Percentiles rank a stretch among this genome's conserved stretches.
These are phyloP conservation scores for Scotopteryx bipunctaria DNA, from an alignment of 2,888 invertebrate genomes.

Conservation along the genomic window DNA sequence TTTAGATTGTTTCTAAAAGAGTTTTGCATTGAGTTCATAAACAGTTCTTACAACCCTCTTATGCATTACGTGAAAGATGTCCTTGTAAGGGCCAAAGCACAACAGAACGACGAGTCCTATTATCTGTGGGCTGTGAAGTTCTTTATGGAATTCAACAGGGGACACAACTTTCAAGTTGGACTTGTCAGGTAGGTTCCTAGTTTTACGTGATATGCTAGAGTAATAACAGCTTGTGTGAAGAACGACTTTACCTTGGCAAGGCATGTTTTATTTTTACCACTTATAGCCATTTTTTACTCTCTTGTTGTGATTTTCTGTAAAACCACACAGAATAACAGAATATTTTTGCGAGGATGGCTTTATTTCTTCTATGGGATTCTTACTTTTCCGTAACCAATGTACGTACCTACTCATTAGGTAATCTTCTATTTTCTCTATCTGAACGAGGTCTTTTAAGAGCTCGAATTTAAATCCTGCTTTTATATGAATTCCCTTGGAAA, in stretches of 20 bases:
- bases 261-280: too few species aligned
- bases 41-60: conserved; percentile 95
- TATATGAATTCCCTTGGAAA: conserved; percentile 12
- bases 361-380: too few species aligned
- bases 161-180: conserved; percentile 93
- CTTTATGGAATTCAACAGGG: conserved; percentile 98
- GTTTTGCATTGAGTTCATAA: conserved; percentile 96
- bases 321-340: too few species aligned
- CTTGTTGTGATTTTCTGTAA: too few species aligned
- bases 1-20: conserved; percentile 94
- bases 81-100: conserved; percentile 86
- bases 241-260: not conserved
- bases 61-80: conserved; percentile 94
- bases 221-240: not conserved
- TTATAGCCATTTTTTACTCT: not conserved
- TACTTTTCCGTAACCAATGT: too few species aligned
- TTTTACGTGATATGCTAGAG: not conserved
- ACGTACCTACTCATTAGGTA: too few species aligned
- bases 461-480: conserved; percentile 5
- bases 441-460: too few species aligned
- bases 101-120: conserved; percentile 95
- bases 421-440: too few species aligned
- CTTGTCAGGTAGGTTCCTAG: conserved; percentile 88
- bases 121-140: conserved; percentile 97
- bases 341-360: too few species aligned